phyloP scores from a whole-genome alignment of 2,888 invertebrate species.

The Morpho deidamia region DNA sequence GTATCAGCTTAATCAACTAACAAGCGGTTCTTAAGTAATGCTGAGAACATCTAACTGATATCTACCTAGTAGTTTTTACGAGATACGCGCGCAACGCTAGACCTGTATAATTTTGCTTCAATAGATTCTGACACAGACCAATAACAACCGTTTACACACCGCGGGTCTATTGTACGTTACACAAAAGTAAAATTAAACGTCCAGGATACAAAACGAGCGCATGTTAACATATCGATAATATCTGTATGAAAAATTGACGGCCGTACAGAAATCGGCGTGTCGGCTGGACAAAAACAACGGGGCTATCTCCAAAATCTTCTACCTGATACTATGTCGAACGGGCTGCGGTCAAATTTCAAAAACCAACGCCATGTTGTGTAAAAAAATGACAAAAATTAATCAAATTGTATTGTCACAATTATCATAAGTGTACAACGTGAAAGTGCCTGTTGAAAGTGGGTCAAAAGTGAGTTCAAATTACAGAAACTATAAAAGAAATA shows the following conservation, averaged over 20 bases:
- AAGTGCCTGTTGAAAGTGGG: no score
- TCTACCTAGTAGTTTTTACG: no score
- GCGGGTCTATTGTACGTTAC: conserved; percentile 8
- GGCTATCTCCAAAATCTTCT: conserved; percentile 42
- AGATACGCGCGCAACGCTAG: no score
- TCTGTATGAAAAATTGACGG: conserved; percentile 54
- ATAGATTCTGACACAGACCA: neutral
- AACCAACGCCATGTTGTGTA: neutral
- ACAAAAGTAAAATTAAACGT: conserved; percentile 13
- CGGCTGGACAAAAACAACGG: conserved; percentile 40
- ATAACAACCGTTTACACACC: conserved; percentile 2
- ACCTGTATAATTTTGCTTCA: no score
- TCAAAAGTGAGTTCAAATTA: no score
- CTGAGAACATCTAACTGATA: no score
- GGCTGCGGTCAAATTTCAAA: conserved; percentile 11
- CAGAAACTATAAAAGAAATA: no score
- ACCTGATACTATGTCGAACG: conserved; percentile 40
- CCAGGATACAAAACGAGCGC: conserved; percentile 42
- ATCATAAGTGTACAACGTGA: no score
- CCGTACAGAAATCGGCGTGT: conserved; percentile 53
- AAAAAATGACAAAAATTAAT: neutral
- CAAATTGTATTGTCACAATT: no score
- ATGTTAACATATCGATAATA: conserved; percentile 45
- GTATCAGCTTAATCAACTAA: no score
- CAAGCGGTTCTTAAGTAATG: no score